A percentile compares a stretch with the other conserved stretches of the same genome.
Conservation (phyloP, 2,113 vertebrate species). For the Hemiprocne comata region DNA sequence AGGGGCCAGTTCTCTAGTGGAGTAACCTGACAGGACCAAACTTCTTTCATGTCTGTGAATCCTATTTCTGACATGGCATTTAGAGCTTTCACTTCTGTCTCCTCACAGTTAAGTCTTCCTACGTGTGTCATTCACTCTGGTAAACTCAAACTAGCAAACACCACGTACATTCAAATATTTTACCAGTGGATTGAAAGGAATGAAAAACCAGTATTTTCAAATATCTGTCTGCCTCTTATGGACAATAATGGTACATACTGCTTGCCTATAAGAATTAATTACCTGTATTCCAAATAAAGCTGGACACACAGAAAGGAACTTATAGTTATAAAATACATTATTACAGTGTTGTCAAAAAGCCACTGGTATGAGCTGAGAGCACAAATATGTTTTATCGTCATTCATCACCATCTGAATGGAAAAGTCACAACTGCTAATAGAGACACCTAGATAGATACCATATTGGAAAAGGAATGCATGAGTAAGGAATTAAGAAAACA, state of each 20-base stretch:
- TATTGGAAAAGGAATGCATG: background rate
- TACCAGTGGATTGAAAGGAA: background rate
- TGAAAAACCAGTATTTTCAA: background rate
- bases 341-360: background rate
- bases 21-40: fast-evolving
- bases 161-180: background rate
- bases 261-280: background rate
- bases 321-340: background rate
- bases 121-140: fast-evolving
- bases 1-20: background rate
- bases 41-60: background rate
- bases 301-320: background rate
- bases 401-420: background rate
- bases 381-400: background rate
- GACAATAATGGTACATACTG: background rate
- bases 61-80: background rate
- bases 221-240: background rate
- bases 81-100: background rate
- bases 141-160: background rate
- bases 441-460: background rate
- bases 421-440: background rate
- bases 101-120: background rate
- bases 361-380: background rate
- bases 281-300: background rate
- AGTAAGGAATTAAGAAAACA: background rate